These are phyloP conservation scores for Alectoris magna DNA, from an alignment of 2,797 vertebrate genomes.

Conservation along the genomic window DNA sequence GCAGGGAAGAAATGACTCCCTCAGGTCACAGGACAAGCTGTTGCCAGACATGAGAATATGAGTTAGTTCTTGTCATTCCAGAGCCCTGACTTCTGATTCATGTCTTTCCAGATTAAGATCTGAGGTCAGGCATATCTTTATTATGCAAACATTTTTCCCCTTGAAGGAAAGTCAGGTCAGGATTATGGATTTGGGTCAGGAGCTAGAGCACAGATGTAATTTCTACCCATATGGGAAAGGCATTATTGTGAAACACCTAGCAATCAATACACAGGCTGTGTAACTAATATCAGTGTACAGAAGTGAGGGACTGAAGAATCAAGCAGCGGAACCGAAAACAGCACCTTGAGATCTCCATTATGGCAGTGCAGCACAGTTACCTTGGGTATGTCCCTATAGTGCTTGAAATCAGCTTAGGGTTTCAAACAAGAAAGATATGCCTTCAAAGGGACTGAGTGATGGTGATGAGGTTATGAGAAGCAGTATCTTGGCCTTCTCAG, in stretches of 20 bases:
- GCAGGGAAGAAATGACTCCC: accelerated
- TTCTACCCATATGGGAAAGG: background rate
- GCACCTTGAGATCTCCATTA: background rate
- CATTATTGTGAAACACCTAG: background rate
- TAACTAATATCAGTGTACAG: background rate
- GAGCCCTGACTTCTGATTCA: background rate
- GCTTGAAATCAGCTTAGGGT: background rate
- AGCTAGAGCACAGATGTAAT: background rate
- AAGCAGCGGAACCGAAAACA: background rate
- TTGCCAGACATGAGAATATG: background rate
- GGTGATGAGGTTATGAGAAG: background rate
- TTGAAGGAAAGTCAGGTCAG: background rate
- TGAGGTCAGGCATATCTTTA: background rate
- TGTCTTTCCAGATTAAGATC: background rate
- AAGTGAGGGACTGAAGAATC: background rate
- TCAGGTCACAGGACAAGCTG: background rate
- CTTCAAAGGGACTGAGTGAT: background rate
- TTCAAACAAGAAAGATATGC: background rate
- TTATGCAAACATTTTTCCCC: background rate
- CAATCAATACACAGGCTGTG: accelerated
- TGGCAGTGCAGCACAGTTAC: accelerated
- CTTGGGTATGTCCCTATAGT: background rate
- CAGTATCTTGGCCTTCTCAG: background rate
- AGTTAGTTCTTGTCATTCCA: background rate
- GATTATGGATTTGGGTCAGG: background rate